Evolutionary conservation across 2,113 vertebrate species (phyloP), one percentile per base, ranked within the genome.

Genomic region (Ammodytes dubius): DNA sequence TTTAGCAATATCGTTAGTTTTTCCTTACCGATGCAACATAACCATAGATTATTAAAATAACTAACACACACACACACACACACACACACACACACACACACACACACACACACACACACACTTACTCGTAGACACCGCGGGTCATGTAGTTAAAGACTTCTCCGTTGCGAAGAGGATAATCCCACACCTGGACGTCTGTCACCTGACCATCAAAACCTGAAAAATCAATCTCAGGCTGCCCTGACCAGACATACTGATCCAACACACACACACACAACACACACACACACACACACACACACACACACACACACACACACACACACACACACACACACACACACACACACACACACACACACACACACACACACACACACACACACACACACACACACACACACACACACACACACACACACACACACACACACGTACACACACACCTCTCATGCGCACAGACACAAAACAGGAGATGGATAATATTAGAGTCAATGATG

Each of bases 101-200:
- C 53, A 40, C 27, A 65, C 76, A 64, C 7, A 59, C 37, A 71
- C 68, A 49, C 50, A 85, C 43, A 65, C 63, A 54, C 52, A 74
- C 79, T 10, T 81, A 92, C 92, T n/a, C 10, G 4, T 85, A 89
- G 45, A 3, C 0, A 0, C 53, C 12, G 1, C 4, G 2, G 57
- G 0, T 82, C 91, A 91, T 88, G 85, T 90, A 92, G 74, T 61
- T 58, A 13, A 42, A n/a, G 43, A 92, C 47, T n/a, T 84, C 81
- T 19, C 9, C 58, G 58, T 90, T 75, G 52, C 2, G 0, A 43
- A 92, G 77, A 67, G 88, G 79, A 81, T 90, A 90, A 79, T 92
- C 78, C 92, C 92, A 93, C 42, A 93, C n/a, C 81, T 93, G 90
- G 27, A 93, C 2, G 3, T 91, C 92, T 6, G 90, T 92, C 73